Evolutionary conservation across 2,113 vertebrate species (phyloP), one percentile per base, ranked within the genome.

Genomic region (Xyrauchen texanus): DNA sequence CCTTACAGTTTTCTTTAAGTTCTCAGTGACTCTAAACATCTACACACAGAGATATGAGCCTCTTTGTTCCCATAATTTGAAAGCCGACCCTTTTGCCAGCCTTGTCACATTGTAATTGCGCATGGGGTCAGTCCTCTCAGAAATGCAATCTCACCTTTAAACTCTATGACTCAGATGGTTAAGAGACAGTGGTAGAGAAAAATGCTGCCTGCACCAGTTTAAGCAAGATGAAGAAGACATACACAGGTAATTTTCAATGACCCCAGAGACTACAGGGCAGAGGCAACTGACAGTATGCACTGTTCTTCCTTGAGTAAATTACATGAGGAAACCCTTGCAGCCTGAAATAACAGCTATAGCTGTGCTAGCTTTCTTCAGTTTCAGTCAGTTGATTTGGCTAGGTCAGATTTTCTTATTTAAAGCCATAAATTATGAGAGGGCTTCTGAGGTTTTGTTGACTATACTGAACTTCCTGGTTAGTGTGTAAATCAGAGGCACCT

Each of bases 141-240:
- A 86, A 79, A 82, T 46, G 61, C 79, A 85, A 83, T 87, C 81
- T 81, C 77, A 80, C 67, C 65, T 82, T 81, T 84, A 80, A 88
- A 85, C 85, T 86, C 78, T 76, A 49, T 65, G 81, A 49, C 63
- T 73, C 45, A 51, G 45, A 75, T 78, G 78, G 67, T 52, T 12
- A 21, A 77, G 68, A 80, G 76, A 57, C 72, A 8, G 12, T 3
- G 3, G 57, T 67, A 12, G 16, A 60, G 45, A 13, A 79, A 80
- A 77, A 66, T 67, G 72, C 78, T 61, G 71, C 16, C 52, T 66
- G 51, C 10, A 51, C 72, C 73, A n/a, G 62, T 76, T 80, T 77
- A 65, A 70, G 60, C 52, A 6, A 53, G n/a, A 63, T 61, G 42
- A 42, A 52, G 60, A 9, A 4, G 42, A 46, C 42, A 16, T 53